A percentile compares a stretch with the other conserved stretches of the same genome.
Conservation (phyloP, 2,113 vertebrate species). For the Colius striatus region DNA sequence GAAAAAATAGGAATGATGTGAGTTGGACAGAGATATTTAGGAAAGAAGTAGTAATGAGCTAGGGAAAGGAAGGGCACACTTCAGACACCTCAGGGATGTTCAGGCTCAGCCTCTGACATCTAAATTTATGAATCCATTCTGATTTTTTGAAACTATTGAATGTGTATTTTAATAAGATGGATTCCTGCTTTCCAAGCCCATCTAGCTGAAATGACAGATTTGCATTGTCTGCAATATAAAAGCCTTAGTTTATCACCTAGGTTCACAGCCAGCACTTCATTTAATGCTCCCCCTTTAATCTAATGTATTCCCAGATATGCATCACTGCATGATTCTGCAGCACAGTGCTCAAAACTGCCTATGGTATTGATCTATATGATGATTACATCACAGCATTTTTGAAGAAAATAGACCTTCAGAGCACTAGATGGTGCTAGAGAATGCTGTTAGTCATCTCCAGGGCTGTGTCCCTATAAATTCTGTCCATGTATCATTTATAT, state of each 20-base stretch:
- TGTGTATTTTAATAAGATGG: accelerated
- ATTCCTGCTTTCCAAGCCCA: neutral
- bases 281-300: constrained; percentile 21
- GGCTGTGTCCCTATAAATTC: neutral
- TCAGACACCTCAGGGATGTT: neutral
- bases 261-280: neutral
- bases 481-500: neutral
- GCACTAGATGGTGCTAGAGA: constrained; percentile 73
- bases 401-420: neutral
- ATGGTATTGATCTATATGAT: neutral
- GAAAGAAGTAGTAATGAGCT: neutral
- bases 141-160: constrained; percentile 17
- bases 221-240: constrained; percentile 28
- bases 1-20: neutral
- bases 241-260: constrained; percentile 6
- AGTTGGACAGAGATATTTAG: neutral
- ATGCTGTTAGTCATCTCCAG: neutral
- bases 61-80: neutral
- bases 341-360: neutral
- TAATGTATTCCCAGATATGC: constrained; percentile 23
- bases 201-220: neutral
- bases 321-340: neutral
- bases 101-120: neutral
- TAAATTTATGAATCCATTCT: neutral
- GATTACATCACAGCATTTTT: neutral